phyloP scores from a whole-genome alignment of 64 coral and sea anemone genomes.

The Catalaphyllia jardinei region DNA sequence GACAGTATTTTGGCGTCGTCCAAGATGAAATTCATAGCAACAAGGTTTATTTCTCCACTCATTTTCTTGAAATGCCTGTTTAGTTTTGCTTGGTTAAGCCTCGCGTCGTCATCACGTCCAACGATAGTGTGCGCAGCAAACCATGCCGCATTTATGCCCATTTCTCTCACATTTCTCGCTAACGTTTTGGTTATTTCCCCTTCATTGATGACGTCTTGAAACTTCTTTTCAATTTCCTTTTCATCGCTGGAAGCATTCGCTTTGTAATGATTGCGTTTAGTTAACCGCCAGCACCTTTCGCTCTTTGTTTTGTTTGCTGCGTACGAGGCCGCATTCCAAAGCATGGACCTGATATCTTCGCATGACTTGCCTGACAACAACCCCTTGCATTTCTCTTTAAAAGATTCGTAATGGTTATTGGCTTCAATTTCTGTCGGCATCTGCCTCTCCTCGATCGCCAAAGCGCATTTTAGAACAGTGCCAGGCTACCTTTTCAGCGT shows the following conservation, averaged over 20 bases:
- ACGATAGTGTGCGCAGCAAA: neutral
- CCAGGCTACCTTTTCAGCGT: neutral
- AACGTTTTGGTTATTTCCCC: neutral
- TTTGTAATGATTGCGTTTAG: neutral
- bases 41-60: neutral
- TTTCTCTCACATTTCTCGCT: neutral
- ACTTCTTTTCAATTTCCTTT: neutral
- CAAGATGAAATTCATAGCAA: constrained; percentile 12
- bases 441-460: neutral
- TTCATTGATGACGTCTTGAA: neutral
- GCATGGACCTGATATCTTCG: neutral
- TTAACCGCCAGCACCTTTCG: too few species aligned
- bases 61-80: neutral
- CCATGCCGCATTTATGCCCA: neutral
- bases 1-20: constrained; percentile 3
- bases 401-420: neutral
- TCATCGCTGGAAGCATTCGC: neutral
- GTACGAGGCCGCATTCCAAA: neutral
- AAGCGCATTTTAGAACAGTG: neutral
- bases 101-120: neutral
- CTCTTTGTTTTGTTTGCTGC: too few species aligned
- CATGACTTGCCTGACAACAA: neutral
- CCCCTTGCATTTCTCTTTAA: neutral
- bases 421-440: neutral
- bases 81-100: neutral